Conservation (phyloP, 2,113 vertebrate genomes). For the Procavia capensis region DNA sequence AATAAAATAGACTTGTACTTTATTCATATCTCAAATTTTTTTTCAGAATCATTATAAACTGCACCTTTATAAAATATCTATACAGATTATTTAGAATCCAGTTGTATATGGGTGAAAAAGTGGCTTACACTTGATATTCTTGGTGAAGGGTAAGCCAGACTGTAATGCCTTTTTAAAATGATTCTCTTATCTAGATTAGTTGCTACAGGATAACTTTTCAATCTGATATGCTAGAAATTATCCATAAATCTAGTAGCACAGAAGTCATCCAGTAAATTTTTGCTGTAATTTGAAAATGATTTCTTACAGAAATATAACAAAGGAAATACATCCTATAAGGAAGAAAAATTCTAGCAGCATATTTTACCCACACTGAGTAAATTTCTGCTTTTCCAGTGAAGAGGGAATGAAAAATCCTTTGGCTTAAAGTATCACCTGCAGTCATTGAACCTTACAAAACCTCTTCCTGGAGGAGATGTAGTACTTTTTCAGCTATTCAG, state of each 20-base stretch:
- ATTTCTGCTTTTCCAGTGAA: slow-evolving; percentile 9
- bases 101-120: not conserved
- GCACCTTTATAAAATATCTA: not conserved
- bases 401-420: slow-evolving; percentile 13
- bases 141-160: not conserved
- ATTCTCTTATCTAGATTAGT: slow-evolving; percentile 10
- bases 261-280: not conserved
- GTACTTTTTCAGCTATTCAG: slow-evolving; percentile 31
- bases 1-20: slow-evolving; percentile 8
- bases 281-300: not conserved
- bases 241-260: not conserved
- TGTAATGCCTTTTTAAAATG: not conserved
- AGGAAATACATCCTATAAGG: not conserved
- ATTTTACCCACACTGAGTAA: slow-evolving; percentile 14
- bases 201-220: not conserved
- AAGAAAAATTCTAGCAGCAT: not conserved
- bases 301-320: not conserved
- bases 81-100: not conserved
- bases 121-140: not conserved
- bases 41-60: not conserved
- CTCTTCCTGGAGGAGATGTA: not conserved
- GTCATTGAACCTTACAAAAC: slow-evolving; percentile 38
- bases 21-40: not conserved
- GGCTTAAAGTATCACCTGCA: slow-evolving; percentile 45
- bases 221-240: slow-evolving; percentile 27